Conservation (phyloP, 1,140 invertebrate species). For the Hetaerina americana region DNA sequence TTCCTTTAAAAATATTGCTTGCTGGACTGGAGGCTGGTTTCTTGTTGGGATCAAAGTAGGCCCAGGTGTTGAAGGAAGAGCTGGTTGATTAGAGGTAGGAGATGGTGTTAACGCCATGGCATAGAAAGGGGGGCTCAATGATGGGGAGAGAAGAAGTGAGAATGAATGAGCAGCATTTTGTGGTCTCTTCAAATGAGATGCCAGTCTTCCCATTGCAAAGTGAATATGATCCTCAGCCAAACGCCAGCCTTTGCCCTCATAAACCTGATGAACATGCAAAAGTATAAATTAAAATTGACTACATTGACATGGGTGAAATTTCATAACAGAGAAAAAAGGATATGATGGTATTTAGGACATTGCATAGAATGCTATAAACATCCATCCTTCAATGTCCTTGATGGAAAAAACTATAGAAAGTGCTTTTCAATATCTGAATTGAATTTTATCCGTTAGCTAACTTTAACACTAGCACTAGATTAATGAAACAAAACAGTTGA, state of each 20-base stretch:
- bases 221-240: conserved; percentile 90
- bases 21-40: conserved; percentile 60
- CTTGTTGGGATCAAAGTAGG: conserved; percentile 62
- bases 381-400: too few species aligned
- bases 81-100: conserved; percentile 57
- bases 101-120: conserved; percentile 80
- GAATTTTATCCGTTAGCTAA: too few species aligned
- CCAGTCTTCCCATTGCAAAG: conserved; percentile 81
- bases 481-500: too few species aligned
- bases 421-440: too few species aligned
- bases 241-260: conserved; percentile 69
- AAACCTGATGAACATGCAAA: conserved; percentile 41
- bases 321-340: too few species aligned
- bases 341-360: too few species aligned
- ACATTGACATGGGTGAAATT: neutral
- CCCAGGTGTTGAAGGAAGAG: conserved; percentile 64
- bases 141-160: conserved; percentile 53
- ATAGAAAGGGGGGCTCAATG: conserved; percentile 73
- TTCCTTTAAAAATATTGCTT: conserved; percentile 74
- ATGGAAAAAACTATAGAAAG: too few species aligned
- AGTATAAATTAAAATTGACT: neutral
- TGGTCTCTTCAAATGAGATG: conserved; percentile 60
- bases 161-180: conserved; percentile 65
- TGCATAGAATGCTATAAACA: too few species aligned
- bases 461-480: too few species aligned